Percentiles rank a stretch among this genome's conserved stretches.
These are phyloP conservation scores for Phrynosoma blainvillii DNA, from an alignment of 2,113 vertebrate species.

Conservation along the genomic window DNA sequence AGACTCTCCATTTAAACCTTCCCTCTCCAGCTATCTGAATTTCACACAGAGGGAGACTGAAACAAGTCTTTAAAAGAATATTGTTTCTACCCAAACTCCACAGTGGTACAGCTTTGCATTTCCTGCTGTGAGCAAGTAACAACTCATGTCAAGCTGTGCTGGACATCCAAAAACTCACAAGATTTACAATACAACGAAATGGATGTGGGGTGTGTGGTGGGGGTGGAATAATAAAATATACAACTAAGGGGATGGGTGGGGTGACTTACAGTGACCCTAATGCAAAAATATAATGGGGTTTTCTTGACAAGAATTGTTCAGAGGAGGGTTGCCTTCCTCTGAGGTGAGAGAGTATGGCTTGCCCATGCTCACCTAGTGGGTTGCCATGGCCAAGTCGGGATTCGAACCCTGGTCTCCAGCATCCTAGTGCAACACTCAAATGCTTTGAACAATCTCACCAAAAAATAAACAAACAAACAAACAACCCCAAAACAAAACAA, in stretches of 20 bases:
- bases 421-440: too few species aligned
- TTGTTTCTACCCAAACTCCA: not conserved
- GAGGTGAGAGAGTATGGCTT: too few species aligned
- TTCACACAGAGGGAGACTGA: not conserved
- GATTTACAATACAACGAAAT: not conserved
- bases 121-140: not conserved
- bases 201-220: not conserved
- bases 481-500: too few species aligned
- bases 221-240: too few species aligned
- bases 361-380: not conserved
- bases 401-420: not conserved
- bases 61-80: not conserved
- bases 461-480: too few species aligned
- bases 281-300: too few species aligned
- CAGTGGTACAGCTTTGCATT: not conserved
- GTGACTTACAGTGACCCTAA: too few species aligned
- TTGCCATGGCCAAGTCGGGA: not conserved
- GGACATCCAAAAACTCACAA: not conserved
- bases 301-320: too few species aligned
- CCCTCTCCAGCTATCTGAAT: not conserved
- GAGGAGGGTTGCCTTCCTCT: too few species aligned
- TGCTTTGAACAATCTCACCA: not conserved
- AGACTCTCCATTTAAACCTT: not conserved
- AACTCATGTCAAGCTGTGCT: not conserved
- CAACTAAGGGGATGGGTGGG: too few species aligned